phyloP scores from a whole-genome alignment of 64 coral and sea anemone genomes.

The Stichodactyla mertensii region DNA sequence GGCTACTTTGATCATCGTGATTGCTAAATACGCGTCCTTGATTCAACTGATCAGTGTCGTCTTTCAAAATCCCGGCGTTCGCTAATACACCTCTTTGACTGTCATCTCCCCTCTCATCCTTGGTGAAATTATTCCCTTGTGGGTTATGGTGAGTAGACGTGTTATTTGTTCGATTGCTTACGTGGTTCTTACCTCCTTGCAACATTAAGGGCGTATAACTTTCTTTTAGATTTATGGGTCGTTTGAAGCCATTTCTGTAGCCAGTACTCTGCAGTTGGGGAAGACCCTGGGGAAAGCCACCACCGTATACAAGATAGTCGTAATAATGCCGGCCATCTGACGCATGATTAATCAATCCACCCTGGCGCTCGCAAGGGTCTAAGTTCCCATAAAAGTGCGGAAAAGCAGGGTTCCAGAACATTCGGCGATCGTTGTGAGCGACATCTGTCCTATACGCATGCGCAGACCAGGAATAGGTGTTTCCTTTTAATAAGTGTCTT shows the following conservation, averaged over 20 bases:
- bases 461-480: neutral
- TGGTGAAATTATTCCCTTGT: neutral
- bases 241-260: neutral
- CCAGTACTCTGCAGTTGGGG: neutral
- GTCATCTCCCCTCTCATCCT: neutral
- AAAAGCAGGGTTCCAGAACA: slow-evolving; percentile 7
- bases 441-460: neutral
- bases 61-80: neutral
- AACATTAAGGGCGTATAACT: neutral
- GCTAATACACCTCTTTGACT: neutral
- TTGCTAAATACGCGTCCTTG: neutral
- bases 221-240: neutral
- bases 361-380: neutral
- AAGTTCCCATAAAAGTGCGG: neutral
- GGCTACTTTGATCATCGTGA: neutral
- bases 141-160: neutral
- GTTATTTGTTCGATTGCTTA: neutral
- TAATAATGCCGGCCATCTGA: neutral
- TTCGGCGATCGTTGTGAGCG: neutral
- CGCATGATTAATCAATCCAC: neutral
- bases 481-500: neutral
- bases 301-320: neutral
- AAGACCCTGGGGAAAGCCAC: neutral
- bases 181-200: neutral
- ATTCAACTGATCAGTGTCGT: neutral